Percentiles rank a stretch among this genome's conserved stretches.
Conservation (phyloP, 2,113 vertebrate species). For the Bubo bubo region DNA sequence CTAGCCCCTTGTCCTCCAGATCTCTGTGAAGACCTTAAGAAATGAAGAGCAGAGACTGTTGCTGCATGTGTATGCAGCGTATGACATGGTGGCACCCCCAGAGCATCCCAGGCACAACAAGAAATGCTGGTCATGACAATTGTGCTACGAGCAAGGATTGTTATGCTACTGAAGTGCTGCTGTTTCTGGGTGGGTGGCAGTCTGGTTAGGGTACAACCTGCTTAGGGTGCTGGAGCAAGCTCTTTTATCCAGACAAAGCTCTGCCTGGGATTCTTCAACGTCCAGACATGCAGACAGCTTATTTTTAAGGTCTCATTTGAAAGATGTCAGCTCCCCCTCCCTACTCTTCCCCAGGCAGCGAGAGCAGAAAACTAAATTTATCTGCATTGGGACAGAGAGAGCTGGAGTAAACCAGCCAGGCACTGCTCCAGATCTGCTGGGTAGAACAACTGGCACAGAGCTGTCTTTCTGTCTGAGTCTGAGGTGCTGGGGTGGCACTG, state of each 20-base stretch:
- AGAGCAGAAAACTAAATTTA: slow-evolving; percentile 64
- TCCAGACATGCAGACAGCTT: slow-evolving; percentile 30
- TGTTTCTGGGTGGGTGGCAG: not conserved
- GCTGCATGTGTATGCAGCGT: not conserved
- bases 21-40: not conserved
- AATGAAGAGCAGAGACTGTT: not conserved
- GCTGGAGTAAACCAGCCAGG: slow-evolving; percentile 43
- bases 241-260: not conserved
- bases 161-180: not conserved
- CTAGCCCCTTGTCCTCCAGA: not conserved
- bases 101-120: not conserved
- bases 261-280: not conserved
- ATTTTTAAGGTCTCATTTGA: slow-evolving; percentile 65
- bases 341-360: slow-evolving; percentile 36
- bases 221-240: not conserved
- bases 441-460: not conserved
- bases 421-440: not conserved
- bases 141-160: fast-evolving
- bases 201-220: not conserved
- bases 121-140: not conserved
- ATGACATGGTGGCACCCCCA: not conserved
- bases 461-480: not conserved
- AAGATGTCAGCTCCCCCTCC: slow-evolving; percentile 61
- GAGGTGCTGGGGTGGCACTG: not conserved
- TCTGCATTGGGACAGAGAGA: slow-evolving; percentile 43